Conservation (phyloP, 1,140 invertebrate genomes). For the Drosophila varians region DNA sequence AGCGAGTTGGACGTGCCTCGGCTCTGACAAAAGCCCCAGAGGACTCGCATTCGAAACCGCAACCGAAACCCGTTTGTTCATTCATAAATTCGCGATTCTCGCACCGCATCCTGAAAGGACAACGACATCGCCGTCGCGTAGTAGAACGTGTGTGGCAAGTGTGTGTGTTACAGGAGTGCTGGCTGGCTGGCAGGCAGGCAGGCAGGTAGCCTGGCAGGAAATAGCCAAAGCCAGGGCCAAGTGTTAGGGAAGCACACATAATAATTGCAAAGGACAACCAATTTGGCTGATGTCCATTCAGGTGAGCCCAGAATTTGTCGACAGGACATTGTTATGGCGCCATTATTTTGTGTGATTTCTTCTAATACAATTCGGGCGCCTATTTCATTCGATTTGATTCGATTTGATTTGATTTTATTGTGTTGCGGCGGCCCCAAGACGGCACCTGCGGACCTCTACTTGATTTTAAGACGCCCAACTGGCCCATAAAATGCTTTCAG, state of each 20-base stretch:
- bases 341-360: slow-evolving; percentile 51
- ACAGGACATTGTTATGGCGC: slow-evolving; percentile 64
- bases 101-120: slow-evolving; percentile 43
- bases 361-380: slow-evolving; percentile 67
- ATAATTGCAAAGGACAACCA: slow-evolving; percentile 73
- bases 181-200: slow-evolving; percentile 3
- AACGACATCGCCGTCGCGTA: slow-evolving; percentile 48
- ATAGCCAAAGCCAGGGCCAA: slow-evolving; percentile 32
- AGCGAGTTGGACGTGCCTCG: slow-evolving; percentile 40
- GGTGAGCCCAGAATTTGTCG: slow-evolving; percentile 71
- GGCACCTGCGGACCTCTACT: slow-evolving; percentile 32
- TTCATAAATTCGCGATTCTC: slow-evolving; percentile 56
- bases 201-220: slow-evolving; percentile 14
- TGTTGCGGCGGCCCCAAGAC: slow-evolving; percentile 6
- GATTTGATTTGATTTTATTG: slow-evolving; percentile 51
- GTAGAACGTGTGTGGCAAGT: slow-evolving; percentile 6
- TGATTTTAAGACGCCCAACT: slow-evolving; percentile 39
- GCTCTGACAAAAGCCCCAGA: background rate
- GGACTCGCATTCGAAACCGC: background rate
- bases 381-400: slow-evolving; percentile 74
- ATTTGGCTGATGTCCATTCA: slow-evolving; percentile 69
- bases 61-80: slow-evolving; percentile 19
- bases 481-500: slow-evolving; percentile 59
- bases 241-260: slow-evolving; percentile 55
- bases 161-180: slow-evolving; percentile 6